Conservation (phyloP, 2,113 vertebrate genomes). For the Nettapus auritus region DNA sequence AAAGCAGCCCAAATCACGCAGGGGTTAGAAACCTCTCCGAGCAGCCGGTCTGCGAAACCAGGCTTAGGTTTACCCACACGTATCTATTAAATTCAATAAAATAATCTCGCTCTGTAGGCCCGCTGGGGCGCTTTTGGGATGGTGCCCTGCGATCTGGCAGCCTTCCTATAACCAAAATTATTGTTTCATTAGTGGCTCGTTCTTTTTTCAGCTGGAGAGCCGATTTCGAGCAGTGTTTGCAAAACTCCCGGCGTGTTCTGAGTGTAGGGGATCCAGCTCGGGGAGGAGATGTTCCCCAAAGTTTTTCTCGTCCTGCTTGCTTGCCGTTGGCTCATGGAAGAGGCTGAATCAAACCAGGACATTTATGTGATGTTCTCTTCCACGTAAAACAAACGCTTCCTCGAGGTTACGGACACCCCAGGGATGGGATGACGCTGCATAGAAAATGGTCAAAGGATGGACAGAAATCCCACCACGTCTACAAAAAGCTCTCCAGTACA, state of each 20-base stretch:
- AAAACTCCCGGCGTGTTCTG: not conserved
- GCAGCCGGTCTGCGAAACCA: not conserved
- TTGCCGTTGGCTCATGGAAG: not conserved
- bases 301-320: not conserved
- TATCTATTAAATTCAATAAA: not conserved
- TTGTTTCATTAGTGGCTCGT: not conserved
- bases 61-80: not conserved
- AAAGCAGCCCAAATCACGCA: not conserved
- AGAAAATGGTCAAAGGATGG: not conserved
- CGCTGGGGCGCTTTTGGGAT: not conserved
- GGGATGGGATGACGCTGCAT: not conserved
- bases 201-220: not conserved
- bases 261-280: not conserved
- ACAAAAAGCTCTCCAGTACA: not conserved
- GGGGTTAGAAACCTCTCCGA: not conserved
- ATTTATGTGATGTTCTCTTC: not conserved
- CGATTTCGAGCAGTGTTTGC: not conserved
- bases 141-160: not conserved
- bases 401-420: not conserved
- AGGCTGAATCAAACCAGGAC: not conserved
- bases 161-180: not conserved
- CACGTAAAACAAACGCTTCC: rapidly evolving
- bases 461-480: not conserved
- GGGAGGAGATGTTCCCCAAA: not conserved
- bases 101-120: not conserved